Percentiles rank a stretch among this genome's conserved stretches.
phyloP scores from a whole-genome alignment of 2,797 vertebrate species.

The Phoeniculus purpureus region DNA sequence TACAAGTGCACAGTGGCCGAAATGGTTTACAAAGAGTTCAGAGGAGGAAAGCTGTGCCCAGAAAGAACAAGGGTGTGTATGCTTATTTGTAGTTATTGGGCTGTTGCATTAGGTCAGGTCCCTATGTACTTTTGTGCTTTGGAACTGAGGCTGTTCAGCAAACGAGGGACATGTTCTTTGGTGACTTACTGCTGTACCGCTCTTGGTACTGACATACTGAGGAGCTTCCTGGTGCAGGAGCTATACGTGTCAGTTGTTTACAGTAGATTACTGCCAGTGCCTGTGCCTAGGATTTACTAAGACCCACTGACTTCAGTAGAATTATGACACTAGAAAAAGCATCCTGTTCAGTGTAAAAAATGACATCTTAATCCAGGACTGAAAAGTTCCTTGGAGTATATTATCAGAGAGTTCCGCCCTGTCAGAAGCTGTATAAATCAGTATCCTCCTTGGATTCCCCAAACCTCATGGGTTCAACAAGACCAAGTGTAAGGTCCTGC shows the following conservation, averaged over 20 bases:
- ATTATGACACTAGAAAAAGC: neutral
- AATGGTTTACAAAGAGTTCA: neutral
- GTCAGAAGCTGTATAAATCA: neutral
- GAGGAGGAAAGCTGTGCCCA: neutral
- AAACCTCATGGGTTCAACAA: neutral
- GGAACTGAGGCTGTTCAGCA: neutral
- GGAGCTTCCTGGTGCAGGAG: neutral
- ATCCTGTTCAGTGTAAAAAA: slow-evolving; percentile 6
- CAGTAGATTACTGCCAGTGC: neutral
- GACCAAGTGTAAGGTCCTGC: no score
- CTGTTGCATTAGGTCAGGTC: neutral
- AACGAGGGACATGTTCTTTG: neutral
- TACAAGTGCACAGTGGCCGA: neutral
- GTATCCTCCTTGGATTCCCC: neutral
- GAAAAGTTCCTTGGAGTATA: neutral
- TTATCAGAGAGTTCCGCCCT: neutral
- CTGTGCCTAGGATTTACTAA: neutral
- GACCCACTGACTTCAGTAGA: neutral
- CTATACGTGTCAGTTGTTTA: neutral
- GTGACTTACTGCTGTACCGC: neutral
- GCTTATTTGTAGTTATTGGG: neutral
- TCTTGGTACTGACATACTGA: neutral
- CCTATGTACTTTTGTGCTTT: neutral
- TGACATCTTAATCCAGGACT: neutral
- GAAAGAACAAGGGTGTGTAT: neutral